Base-by-base conservation (phyloP, 2,888 invertebrate species). In the Archips xylosteana region DNA sequence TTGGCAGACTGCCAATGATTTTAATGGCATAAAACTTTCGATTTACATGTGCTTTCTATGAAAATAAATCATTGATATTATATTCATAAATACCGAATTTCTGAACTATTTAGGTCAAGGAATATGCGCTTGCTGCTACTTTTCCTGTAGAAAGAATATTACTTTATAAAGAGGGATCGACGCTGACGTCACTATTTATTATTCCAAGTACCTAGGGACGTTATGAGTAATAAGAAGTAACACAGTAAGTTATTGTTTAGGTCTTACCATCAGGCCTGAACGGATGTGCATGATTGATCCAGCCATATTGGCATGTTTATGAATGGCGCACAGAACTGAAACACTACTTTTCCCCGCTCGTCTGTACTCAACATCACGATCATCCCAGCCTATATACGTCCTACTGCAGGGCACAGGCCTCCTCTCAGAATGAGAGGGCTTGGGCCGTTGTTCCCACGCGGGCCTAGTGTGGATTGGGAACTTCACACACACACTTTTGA, bases 201-300 rank as follows among this genome's bases (percentile, higher is more conserved):
- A 70, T 70, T 49, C 69, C 61, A 39, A 51, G 63, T 49, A 23
- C 23, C 23, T 23, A 39, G 39, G 5, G 39, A 64, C 54, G 42
- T 32, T 61, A 70, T 70, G 64, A 70, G 47, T 71, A 71, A 71
- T 59, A 60, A 64, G 57, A 32, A 63, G 13, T 57, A 13, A 65
- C 63, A 70, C 57, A 79, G 83, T 82, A 77, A 76, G 78, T 78
- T 80, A 81, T 82, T 84, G 82, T 83, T 78, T 65, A 51, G 65
- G 51, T 51, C 82, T 81, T 23, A 47, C 57, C 51, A 51, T 23
- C 57, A 66, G 47, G 23, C 59, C 70, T 70, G 45, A 74, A 88
- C 91, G 92, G 91, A 90, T 91, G 88, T 87, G 85, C 87, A 81
- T 86, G 85, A 89, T 87, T 90, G 90, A 89, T 88, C 88, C 85